A percentile compares a stretch with the other conserved stretches of the same genome.
Evolutionary conservation across 2,113 vertebrate species (phyloP).

Genomic region (Periophthalmodon schlosseri): DNA sequence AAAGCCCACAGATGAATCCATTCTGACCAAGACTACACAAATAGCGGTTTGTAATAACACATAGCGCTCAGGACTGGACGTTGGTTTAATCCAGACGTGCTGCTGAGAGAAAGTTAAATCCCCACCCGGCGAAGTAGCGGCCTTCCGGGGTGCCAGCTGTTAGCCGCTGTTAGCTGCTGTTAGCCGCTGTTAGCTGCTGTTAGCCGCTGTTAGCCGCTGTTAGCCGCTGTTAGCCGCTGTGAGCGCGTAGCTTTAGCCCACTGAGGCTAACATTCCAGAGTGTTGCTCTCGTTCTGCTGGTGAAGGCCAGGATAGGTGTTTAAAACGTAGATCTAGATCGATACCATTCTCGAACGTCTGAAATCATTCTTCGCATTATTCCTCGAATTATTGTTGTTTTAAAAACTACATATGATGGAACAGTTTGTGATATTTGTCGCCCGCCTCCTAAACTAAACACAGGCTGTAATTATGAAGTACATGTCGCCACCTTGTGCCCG

Average conservation of each 20-base stretch:
- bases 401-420: conserved; percentile 10
- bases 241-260: background rate
- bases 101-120: conserved; percentile 60
- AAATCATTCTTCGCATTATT: background rate
- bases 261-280: conserved; percentile 36
- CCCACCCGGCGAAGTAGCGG: conserved; percentile 49
- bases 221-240: no score
- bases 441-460: conserved; percentile 6
- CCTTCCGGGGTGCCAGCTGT: conserved; percentile 53
- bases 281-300: background rate
- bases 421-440: background rate
- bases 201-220: no score
- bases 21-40: conserved; percentile 52
- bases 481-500: conserved; percentile 29
- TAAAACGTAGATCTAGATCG: background rate
- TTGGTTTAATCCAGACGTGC: conserved; percentile 20
- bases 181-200: no score
- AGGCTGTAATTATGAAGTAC: background rate
- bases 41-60: conserved; percentile 20
- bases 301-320: conserved; percentile 8
- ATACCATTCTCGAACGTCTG: background rate
- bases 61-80: background rate
- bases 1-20: conserved; percentile 61
- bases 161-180: background rate
- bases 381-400: background rate